Conservation (phyloP, 2,113 vertebrate species). For the Carassius auratus region DNA sequence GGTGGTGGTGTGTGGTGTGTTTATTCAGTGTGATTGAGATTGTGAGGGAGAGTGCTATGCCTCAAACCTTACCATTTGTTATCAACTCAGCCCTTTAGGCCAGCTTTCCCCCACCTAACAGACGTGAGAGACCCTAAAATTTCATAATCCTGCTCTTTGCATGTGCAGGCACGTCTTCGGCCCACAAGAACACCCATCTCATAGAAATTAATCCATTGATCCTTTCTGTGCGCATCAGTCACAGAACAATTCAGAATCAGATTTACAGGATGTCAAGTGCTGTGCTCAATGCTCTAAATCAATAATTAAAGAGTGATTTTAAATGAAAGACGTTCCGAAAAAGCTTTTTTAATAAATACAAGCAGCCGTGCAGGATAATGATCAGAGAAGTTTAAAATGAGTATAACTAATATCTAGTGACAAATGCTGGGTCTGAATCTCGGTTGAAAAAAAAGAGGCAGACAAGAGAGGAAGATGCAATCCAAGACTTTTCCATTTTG, state of each 20-base stretch:
- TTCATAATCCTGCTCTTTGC: conserved; percentile 81
- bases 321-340: conserved; percentile 61
- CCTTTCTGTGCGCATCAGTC: conserved; percentile 77
- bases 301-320: conserved; percentile 74
- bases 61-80: conserved; percentile 71
- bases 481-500: background rate
- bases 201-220: conserved; percentile 89
- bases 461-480: background rate
- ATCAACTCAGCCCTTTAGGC: conserved; percentile 67
- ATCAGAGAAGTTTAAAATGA: background rate
- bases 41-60: conserved; percentile 64
- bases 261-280: conserved; percentile 82
- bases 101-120: conserved; percentile 57
- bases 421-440: background rate
- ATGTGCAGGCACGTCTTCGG: conserved; percentile 82
- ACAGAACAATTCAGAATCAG: conserved; percentile 80
- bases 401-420: conserved; percentile 4
- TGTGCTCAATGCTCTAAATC: conserved; percentile 69
- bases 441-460: background rate
- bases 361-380: conserved; percentile 1
- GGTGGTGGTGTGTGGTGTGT: conserved; percentile 59
- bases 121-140: conserved; percentile 68
- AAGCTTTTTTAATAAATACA: background rate
- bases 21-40: conserved; percentile 72
- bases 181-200: conserved; percentile 73